A percentile compares a stretch with the other conserved stretches of the same genome.
Conservation (phyloP, 53 echinoderm and acorn worm species). For the Stichopus horrens region DNA sequence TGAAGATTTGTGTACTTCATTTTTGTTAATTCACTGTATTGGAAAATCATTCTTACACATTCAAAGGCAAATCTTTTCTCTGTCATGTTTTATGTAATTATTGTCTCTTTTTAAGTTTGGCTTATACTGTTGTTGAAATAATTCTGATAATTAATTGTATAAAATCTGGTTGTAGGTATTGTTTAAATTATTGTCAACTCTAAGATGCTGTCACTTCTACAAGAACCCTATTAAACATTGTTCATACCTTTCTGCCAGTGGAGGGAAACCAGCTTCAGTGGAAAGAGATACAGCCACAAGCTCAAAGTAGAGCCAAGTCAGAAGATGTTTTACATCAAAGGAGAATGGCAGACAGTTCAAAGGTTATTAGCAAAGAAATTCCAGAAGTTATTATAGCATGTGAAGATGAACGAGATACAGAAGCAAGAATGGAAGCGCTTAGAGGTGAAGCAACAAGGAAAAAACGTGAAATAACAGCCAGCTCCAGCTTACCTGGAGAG, state of each 20-base stretch:
- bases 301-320: conserved; percentile 6
- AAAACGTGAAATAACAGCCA: conserved; percentile 13
- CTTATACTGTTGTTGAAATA: too few relatives aligned
- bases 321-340: conserved; percentile 26
- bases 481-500: conserved; percentile 17
- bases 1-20: too few relatives aligned
- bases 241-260: neutral
- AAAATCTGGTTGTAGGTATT: too few relatives aligned
- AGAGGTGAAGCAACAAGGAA: neutral
- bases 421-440: neutral
- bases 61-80: too few relatives aligned
- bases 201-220: too few relatives aligned
- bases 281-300: conserved; percentile 31
- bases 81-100: too few relatives aligned
- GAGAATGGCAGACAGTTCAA: conserved; percentile 12
- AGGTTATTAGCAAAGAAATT: neutral
- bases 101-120: too few relatives aligned
- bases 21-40: too few relatives aligned
- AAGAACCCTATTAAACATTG: neutral
- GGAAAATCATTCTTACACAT: too few relatives aligned
- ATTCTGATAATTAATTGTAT: too few relatives aligned
- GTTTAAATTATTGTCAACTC: too few relatives aligned
- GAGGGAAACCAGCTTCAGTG: conserved; percentile 40
- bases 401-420: conserved; percentile 25
- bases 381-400: conserved; percentile 25